Percentiles rank a stretch among this genome's conserved stretches.
These are phyloP conservation scores for Theretra japonica DNA, from an alignment of 2,888 invertebrate species.

Conservation along the genomic window DNA sequence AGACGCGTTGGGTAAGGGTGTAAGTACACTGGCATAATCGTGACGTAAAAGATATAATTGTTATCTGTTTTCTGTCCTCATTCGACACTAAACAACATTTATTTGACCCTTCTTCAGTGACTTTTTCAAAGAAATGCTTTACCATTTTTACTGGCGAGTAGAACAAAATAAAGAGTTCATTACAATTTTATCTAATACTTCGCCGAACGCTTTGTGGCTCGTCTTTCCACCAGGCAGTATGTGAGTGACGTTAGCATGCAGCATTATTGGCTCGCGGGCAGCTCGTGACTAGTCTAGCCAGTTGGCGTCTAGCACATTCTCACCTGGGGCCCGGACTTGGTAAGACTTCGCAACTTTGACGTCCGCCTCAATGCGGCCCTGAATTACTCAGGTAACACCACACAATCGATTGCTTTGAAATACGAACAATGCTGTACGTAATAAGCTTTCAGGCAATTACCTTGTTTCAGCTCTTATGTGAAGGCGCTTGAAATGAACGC, in stretches of 20 bases:
- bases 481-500: conserved; percentile 41
- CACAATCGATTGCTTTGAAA: conserved; percentile 36
- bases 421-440: conserved; percentile 28
- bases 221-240: conserved; percentile 42
- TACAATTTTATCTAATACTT: not conserved
- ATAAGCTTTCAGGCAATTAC: conserved; percentile 26
- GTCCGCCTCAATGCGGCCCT: conserved; percentile 60
- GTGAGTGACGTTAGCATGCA: conserved; percentile 59
- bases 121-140: too few relatives aligned
- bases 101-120: too few relatives aligned
- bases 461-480: conserved; percentile 50
- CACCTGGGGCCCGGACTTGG: conserved; percentile 80
- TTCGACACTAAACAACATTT: too few relatives aligned
- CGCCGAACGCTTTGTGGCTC: conserved; percentile 28
- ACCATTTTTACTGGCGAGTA: too few relatives aligned
- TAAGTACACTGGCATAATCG: too few relatives aligned
- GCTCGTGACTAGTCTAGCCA: conserved; percentile 67
- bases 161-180: too few relatives aligned
- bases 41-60: too few relatives aligned
- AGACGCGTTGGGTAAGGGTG: too few relatives aligned
- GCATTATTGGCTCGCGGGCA: conserved; percentile 77
- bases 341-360: conserved; percentile 83
- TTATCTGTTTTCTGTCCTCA: too few relatives aligned
- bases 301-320: conserved; percentile 84
- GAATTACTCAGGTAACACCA: conserved; percentile 69